A percentile compares a stretch with the other conserved stretches of the same genome.
Conservation (phyloP, 1,140 invertebrate species). For the Holcopasites calliopsidis region DNA sequence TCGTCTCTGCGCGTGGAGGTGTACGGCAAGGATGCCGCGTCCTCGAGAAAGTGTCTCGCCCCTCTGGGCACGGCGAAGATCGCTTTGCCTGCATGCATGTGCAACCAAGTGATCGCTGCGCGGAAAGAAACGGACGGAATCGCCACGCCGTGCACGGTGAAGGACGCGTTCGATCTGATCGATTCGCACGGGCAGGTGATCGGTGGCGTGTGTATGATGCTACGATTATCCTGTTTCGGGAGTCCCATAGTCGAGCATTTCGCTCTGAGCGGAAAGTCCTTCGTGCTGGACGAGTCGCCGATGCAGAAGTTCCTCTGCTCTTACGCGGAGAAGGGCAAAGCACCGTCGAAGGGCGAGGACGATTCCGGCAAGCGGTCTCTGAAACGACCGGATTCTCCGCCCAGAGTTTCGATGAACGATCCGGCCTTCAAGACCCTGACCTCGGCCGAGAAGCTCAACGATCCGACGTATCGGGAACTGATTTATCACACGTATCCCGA, state of each 20-base stretch:
- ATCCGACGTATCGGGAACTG: constrained; percentile 61
- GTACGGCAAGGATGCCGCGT: not conserved
- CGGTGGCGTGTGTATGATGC: constrained; percentile 57
- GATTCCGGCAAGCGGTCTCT: not conserved
- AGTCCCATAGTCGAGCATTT: constrained; percentile 56
- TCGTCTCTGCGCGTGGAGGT: constrained; percentile 56
- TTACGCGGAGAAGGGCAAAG: not conserved
- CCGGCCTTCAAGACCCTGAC: constrained; percentile 65
- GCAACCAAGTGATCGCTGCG: constrained; percentile 21
- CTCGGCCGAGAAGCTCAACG: constrained; percentile 70
- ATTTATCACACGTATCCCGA: constrained; percentile 66
- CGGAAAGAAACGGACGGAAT: constrained; percentile 39
- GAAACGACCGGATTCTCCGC: constrained; percentile 48
- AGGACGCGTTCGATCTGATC: constrained; percentile 56
- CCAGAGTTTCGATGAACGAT: constrained; percentile 52
- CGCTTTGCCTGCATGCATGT: constrained; percentile 39
- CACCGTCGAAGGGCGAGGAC: not conserved
- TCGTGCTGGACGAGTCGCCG: constrained; percentile 52
- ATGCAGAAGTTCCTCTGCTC: constrained; percentile 37
- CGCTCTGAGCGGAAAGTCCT: constrained; percentile 42
- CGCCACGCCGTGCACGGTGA: constrained; percentile 39
- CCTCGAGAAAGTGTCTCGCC: not conserved
- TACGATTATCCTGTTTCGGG: constrained; percentile 65
- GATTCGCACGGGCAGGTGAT: constrained; percentile 28
- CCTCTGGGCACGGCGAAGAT: constrained; percentile 45